Evolutionary conservation across 1,140 invertebrate genomes (phyloP), one percentile per base, ranked within the genome.

Genomic region (Mylabris phalerata): DNA sequence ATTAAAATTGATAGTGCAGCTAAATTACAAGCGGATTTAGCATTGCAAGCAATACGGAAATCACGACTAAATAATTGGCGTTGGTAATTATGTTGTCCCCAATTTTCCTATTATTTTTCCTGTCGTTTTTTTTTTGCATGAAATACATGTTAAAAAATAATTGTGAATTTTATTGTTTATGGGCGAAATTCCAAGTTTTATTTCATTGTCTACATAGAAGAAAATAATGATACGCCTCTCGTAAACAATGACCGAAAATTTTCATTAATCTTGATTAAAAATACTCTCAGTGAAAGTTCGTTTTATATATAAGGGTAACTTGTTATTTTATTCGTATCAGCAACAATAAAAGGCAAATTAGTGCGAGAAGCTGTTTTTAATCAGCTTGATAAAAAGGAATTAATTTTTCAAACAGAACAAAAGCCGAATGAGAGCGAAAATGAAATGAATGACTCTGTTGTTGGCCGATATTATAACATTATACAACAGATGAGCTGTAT

Each of bases 11-110:
- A 68, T 43, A 60, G 73, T 62, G 78, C 80, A 69, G 79, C 80
- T 41, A 68, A 76, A 48, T 71, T 68, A 60, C 75, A 70, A 62
- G 78, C 79, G 9, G 75, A 77, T 63, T 69, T 75, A 63, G 78
- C 80, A 4, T 62, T 82, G 9, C 73, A 74, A 69, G 79, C 80
- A 25, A 67, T 82, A 43, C 78, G 76, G 63, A 78, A 77, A 71
- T 81, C 78, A 40, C 67, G 72, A 49, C 67, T 78, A 42, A 75
- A 74, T 67, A 70, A 70, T 50, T 74, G 70, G 72, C 68, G 65
- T 52, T 75, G 64, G 67, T 75, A 56, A 62, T 46, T 32, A 42
- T 11, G 5, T 42, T 2, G 13, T 47, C 9, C 13, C 26, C 32
- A 19, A 19, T 19, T 19, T 19, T 19, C 19, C 19, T 19, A 46